These are phyloP conservation scores for Antheraea pernyi DNA, from an alignment of 1,140 invertebrate species.

Conservation along the genomic window DNA sequence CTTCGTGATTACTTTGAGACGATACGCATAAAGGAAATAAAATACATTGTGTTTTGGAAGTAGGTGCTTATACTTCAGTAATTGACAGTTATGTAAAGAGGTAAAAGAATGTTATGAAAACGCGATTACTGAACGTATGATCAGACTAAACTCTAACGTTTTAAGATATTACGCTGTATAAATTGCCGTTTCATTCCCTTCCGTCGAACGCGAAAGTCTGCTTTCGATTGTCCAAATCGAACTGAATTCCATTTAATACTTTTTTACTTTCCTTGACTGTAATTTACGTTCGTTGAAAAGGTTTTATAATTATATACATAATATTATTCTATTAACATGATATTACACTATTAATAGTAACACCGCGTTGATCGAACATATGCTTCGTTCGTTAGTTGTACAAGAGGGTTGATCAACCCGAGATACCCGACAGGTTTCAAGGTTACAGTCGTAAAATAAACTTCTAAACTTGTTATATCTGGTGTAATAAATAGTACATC, in stretches of 20 bases:
- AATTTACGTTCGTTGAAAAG: conserved; percentile 1
- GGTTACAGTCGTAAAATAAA: conserved; percentile 37
- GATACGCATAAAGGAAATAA: no score
- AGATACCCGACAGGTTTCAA: conserved; percentile 43
- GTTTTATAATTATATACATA: not conserved
- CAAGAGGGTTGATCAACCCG: conserved; percentile 44
- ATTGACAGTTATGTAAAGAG: no score
- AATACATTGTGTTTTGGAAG: no score
- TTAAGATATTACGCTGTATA: conserved; percentile 15
- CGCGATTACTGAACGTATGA: no score
- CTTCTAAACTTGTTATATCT: conserved; percentile 32
- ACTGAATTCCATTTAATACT: not conserved
- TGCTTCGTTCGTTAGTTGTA: conserved; percentile 37
- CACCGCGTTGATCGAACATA: conserved; percentile 57
- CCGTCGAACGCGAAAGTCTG: not conserved
- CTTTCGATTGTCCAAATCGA: conserved; percentile 5
- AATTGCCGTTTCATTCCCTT: conserved; percentile 11
- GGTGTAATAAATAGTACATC: not conserved
- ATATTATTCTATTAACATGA: no score
- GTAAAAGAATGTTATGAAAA: not conserved
- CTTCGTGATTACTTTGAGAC: no score
- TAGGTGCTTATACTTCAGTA: no score
- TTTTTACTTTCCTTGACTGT: not conserved
- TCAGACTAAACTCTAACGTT: conserved; percentile 13
- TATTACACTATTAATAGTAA: conserved; percentile 34